These are phyloP conservation scores for Danionella dracula DNA, from an alignment of 2,797 vertebrate species.

Conservation along the genomic window DNA sequence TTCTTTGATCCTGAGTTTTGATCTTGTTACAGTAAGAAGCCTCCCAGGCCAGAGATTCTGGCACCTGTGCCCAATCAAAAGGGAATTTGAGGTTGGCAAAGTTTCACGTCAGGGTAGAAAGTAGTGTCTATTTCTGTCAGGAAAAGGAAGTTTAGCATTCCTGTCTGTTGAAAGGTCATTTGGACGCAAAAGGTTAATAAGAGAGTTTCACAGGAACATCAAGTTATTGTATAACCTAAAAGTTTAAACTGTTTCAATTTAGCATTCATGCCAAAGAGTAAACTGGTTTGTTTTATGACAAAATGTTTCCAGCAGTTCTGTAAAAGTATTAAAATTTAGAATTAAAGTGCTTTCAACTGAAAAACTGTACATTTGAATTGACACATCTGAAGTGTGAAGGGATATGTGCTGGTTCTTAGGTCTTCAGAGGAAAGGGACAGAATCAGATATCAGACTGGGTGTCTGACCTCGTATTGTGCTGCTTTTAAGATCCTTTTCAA, in stretches of 20 bases:
- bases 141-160: slow-evolving; percentile 18
- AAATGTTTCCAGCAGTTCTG: slow-evolving; percentile 22
- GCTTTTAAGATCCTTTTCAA: slow-evolving; percentile 45
- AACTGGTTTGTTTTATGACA: background rate
- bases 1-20: slow-evolving; percentile 31
- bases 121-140: slow-evolving; percentile 23
- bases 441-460: slow-evolving; percentile 39
- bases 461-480: slow-evolving; percentile 41
- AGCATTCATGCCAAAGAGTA: too few species aligned
- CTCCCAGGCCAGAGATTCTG: slow-evolving; percentile 18
- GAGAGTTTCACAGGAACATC: background rate
- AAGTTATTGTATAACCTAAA: too few species aligned
- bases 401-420: slow-evolving; percentile 25
- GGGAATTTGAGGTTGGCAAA: slow-evolving; percentile 36
- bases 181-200: background rate
- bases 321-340: slow-evolving; percentile 20
- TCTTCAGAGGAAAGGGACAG: slow-evolving; percentile 22
- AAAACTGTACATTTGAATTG: slow-evolving; percentile 33
- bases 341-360: slow-evolving; percentile 32
- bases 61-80: slow-evolving; percentile 36
- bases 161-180: slow-evolving; percentile 1
- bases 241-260: too few species aligned
- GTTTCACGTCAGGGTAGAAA: slow-evolving; percentile 19
- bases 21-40: slow-evolving; percentile 28
- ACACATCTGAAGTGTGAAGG: slow-evolving; percentile 42